A percentile compares a stretch with the other conserved stretches of the same genome.
Conservation (phyloP, 2,797 vertebrate genomes). For the Lophius americanus region DNA sequence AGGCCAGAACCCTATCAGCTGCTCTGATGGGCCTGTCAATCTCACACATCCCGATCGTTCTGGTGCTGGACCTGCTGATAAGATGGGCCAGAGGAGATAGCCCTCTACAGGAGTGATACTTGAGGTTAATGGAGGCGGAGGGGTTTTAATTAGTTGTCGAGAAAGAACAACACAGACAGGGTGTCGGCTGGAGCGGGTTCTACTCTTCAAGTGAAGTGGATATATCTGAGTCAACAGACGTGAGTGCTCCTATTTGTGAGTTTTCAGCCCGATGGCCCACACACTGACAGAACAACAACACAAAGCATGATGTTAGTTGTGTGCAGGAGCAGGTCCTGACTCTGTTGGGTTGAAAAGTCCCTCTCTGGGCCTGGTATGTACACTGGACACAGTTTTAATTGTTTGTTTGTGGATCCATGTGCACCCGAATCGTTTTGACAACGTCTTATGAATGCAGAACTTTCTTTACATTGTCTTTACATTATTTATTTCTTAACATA, state of each 20-base stretch:
- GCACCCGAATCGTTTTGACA: too few species aligned
- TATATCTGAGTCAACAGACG: not conserved
- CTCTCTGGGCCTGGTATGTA: too few species aligned
- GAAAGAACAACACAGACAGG: conserved; percentile 3
- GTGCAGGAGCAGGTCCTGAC: too few species aligned
- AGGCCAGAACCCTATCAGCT: conserved; percentile 49
- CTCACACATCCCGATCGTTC: conserved; percentile 40
- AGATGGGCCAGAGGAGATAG: conserved; percentile 46
- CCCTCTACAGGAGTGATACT: conserved; percentile 21
- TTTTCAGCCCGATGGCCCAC: not conserved
- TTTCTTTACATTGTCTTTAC: too few species aligned
- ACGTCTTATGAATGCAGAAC: too few species aligned
- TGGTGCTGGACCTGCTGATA: conserved; percentile 42
- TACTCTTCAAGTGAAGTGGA: not conserved
- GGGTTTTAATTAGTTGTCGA: conserved; percentile 20
- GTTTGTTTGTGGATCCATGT: too few species aligned
- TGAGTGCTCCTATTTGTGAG: conserved; percentile 6
- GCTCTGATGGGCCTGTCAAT: conserved; percentile 16
- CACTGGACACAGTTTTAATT: too few species aligned
- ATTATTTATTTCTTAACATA: too few species aligned
- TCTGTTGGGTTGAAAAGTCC: too few species aligned
- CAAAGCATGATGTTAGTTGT: too few species aligned
- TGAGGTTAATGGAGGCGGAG: conserved; percentile 21
- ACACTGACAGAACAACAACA: too few species aligned
- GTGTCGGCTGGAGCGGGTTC: conserved; percentile 19